A percentile compares a stretch with the other conserved stretches of the same genome.
Conservation (phyloP, 2,797 vertebrate genomes). For the Malurus leucopterus region DNA sequence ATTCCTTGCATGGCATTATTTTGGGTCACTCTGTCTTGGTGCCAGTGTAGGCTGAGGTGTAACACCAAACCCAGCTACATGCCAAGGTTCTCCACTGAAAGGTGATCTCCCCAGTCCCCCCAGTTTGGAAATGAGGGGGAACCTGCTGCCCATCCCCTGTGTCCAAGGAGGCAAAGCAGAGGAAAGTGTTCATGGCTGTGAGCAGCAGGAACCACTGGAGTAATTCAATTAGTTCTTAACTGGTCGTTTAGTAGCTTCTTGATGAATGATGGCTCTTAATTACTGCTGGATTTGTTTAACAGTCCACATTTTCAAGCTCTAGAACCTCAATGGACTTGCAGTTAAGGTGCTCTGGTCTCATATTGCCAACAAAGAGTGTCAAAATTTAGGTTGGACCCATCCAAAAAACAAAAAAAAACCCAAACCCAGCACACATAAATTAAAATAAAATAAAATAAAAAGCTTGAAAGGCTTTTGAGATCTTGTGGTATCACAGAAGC, state of each 20-base stretch:
- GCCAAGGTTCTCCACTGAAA: accelerated
- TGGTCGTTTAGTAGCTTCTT: not conserved
- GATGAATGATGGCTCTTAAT: not conserved
- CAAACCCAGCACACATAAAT: not conserved
- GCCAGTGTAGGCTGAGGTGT: not conserved
- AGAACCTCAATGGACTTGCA: not conserved
- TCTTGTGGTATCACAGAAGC: not conserved
- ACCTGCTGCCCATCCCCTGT: not conserved
- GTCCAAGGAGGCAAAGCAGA: not conserved
- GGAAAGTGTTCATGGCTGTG: not conserved
- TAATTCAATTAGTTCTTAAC: not conserved
- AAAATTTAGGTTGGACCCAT: not conserved
- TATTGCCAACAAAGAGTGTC: not conserved
- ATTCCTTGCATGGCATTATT: not conserved
- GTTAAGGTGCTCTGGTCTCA: not conserved
- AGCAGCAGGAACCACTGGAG: not conserved
- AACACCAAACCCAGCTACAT: not conserved
- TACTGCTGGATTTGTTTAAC: not conserved
- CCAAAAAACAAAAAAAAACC: too few relatives aligned
- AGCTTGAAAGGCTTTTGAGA: not conserved
- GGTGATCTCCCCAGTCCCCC: not conserved
- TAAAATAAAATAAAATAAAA: not conserved
- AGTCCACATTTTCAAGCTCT: not conserved
- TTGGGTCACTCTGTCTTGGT: not conserved
- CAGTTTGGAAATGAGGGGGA: not conserved